Conservation (phyloP, 30 jellyfish, hydroid and myxozoan species). For the Cassiopea andromeda region DNA sequence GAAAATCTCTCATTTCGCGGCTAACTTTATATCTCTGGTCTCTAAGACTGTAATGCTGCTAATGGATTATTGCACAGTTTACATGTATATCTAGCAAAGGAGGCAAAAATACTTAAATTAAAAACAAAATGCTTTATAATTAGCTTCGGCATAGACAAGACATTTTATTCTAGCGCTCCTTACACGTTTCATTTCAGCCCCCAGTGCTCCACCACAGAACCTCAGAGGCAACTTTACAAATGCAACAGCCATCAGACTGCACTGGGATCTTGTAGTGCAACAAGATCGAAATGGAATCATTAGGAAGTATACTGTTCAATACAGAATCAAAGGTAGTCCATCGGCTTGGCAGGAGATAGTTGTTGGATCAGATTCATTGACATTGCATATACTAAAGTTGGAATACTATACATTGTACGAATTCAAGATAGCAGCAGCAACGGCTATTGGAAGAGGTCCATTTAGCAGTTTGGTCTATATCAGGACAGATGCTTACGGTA, state of each 20-base stretch:
- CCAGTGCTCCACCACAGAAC: slow-evolving; percentile 24
- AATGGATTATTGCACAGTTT: too few species aligned
- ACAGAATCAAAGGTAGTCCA: slow-evolving; percentile 6
- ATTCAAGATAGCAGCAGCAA: slow-evolving; percentile 2
- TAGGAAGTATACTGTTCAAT: slow-evolving; percentile 6
- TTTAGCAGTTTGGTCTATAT: not conserved
- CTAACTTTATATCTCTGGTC: too few species aligned
- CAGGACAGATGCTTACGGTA: slow-evolving; percentile 17
- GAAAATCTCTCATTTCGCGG: too few species aligned
- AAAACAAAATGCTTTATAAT: not conserved
- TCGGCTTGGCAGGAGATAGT: not conserved
- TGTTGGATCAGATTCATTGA: not conserved
- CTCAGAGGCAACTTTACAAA: slow-evolving; percentile 36
- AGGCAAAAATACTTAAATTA: too few species aligned
- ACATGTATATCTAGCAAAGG: too few species aligned
- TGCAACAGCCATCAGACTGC: slow-evolving; percentile 35
- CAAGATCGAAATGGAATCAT: slow-evolving; percentile 49
- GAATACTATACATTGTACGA: slow-evolving; percentile 1
- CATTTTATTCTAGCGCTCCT: not conserved
- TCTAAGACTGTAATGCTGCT: too few species aligned
- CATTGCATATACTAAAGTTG: not conserved
- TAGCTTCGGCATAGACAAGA: not conserved
- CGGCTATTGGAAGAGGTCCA: slow-evolving; percentile 3
- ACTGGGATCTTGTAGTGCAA: slow-evolving; percentile 45
- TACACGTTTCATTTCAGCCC: slow-evolving; percentile 13